Percentiles rank a stretch among this genome's conserved stretches.
Conservation (phyloP, 2,113 vertebrate genomes). For the Tragelaphus buxtoni region DNA sequence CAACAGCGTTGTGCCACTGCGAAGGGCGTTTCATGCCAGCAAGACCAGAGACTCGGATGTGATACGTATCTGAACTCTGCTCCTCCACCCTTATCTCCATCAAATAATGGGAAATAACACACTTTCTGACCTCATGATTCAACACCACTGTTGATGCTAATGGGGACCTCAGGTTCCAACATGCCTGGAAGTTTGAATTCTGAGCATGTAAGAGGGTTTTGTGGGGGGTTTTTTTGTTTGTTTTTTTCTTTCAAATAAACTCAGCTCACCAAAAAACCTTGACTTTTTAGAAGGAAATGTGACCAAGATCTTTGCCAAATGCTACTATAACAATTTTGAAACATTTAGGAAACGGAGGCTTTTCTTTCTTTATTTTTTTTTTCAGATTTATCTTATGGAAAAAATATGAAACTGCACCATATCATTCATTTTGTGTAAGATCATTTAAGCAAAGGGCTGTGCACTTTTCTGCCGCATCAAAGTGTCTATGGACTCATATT, state of each 20-base stretch:
- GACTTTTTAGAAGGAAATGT: neutral
- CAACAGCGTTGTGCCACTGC: neutral
- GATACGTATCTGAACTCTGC: neutral
- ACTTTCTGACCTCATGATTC: neutral
- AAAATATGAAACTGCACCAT: neutral
- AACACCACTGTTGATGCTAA: neutral
- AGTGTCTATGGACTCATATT: neutral
- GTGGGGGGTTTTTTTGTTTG: neutral
- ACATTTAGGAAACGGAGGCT: neutral
- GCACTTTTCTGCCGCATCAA: neutral
- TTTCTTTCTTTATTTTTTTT: neutral
- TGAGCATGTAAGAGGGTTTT: neutral
- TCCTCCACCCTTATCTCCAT: neutral
- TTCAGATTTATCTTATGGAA: neutral
- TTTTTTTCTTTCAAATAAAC: neutral
- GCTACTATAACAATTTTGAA: neutral
- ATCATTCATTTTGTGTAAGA: neutral
- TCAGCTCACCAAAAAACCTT: neutral
- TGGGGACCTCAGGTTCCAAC: neutral
- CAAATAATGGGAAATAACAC: neutral
- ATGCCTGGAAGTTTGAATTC: neutral
- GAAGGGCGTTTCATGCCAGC: neutral
- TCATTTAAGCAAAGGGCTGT: neutral
- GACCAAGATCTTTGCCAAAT: neutral
- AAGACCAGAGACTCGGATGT: neutral